Percentiles rank a stretch among this genome's conserved stretches.
phyloP scores from a whole-genome alignment of 2,113 vertebrate genomes.

The Guaruba guarouba region DNA sequence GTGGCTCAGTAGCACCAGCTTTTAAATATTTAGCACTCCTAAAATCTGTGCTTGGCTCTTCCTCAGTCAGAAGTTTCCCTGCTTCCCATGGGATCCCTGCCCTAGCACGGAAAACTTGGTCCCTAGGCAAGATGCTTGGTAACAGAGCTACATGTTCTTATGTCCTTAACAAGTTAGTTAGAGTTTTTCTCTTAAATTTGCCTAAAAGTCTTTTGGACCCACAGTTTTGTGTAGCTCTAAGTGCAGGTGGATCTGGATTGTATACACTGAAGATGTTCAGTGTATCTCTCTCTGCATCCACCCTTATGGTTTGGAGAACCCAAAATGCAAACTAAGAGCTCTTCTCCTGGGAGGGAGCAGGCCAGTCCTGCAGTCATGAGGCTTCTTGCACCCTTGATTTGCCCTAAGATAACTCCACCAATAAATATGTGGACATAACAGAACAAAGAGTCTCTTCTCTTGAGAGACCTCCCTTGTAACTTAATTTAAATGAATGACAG shows the following conservation, averaged over 20 bases:
- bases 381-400: not conserved
- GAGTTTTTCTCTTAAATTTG: not conserved
- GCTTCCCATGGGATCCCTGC: not conserved
- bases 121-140: not conserved
- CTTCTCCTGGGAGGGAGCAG: not conserved
- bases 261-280: not conserved
- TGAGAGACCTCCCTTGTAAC: not conserved
- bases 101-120: not conserved
- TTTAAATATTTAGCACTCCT: not conserved
- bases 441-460: not conserved
- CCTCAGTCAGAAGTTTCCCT: not conserved
- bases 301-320: not conserved
- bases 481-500: slow-evolving; percentile 3
- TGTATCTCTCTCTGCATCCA: not conserved
- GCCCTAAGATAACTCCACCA: not conserved
- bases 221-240: not conserved
- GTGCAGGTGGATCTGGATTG: not conserved
- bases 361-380: not conserved
- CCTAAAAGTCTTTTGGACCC: not conserved
- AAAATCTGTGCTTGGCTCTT: not conserved
- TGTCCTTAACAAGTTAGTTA: not conserved
- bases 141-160: not conserved
- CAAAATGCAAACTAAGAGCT: not conserved
- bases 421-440: not conserved
- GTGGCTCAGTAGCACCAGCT: not conserved